Base-by-base conservation (phyloP, 2,888 invertebrate genomes). In the Stenodema calcarata region DNA sequence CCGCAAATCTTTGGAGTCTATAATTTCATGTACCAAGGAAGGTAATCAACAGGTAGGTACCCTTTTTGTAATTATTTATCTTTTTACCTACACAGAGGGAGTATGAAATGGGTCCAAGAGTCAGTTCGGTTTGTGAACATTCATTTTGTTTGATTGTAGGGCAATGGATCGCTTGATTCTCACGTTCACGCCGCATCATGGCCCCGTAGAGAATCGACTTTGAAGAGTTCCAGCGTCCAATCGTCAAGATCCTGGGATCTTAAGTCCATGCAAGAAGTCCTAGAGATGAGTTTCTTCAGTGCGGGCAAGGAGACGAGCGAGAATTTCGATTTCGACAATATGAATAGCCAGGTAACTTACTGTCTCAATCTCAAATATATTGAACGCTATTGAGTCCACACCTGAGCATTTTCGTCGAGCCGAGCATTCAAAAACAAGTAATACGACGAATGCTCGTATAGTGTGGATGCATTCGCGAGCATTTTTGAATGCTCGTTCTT, bases 291-390 rank as follows among this genome's bases (percentile, higher is more conserved):
- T 78, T 7, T 44, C n/a, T 6, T 35, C 11, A 23, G 28, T 54
- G 1, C 47, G 30, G 16, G 18, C 28, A 80, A 54, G 14, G 54
- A 80, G 16, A 47, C 14, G 3, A 35, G 6, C 4, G 80, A 50
- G 14, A n/a, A 35, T 30, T n/a, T 16, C 28, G 80, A 80, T 42
- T 27, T 80, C 54, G 78, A 44, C 2, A 54, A 18, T 80, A 54
- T 23, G 28, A 54, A 80, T 35, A 80, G 80, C 35, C 80, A 80
- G 54, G 80, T 80, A 30, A 23, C 18, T 44, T 78, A 35, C 35
- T 35, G 9, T 4, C 54, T 54, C 16, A 35, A 7, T 35, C 35
- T 35, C 35, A 35, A 35, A 7, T n/a, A n/a, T n/a, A n/a, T n/a
- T n/a, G n/a, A n/a, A n/a, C n/a, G n/a, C n/a, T n/a, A n/a, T n/a